Base-by-base conservation (phyloP, 1,140 invertebrate genomes). In the Bicyclus anynana region DNA sequence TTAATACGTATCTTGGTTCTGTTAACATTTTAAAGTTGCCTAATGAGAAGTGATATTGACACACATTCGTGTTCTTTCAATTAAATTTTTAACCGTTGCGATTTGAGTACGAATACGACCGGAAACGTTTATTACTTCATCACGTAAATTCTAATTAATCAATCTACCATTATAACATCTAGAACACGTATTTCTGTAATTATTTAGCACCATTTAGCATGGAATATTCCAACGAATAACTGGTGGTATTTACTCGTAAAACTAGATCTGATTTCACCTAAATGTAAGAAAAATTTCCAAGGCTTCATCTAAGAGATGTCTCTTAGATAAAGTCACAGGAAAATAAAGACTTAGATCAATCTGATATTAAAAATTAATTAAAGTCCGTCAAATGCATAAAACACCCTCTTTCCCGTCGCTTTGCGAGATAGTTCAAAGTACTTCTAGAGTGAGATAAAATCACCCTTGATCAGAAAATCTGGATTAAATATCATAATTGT, bases 281-380 rank as follows among this genome's bases (percentile, higher is more conserved):
- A 20, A 44, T 2, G 42, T 21, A 9, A 23, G 33, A 17, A 29
- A 12, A 29, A 13, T 53, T 49, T 13, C 44, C 16, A 21, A 48
- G 50, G 48, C 47, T 17, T 20, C 27, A 59, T 59, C 56, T 59
- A 44, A 21, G 27, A 29, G 13, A 21, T 52, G 29, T 59, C 49
- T 47, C 40, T 46, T 21, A 16, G 21, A 58, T 48, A 47, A 29
- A 7, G 56, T 47, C 40, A 51, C 29, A 16, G 21, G 51, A 55
- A 47, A 29, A 7, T 27, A 50, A 59, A 50, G 46, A 56, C 38
- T 13, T 5, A n/a, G 54, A 56, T 56, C 49, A 26, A 52, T 52
- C 38, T 46, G 48, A 58, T 56, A 56, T 20, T 4, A n/a, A 44
- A 51, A 51, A 52, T 58, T 52, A 58, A 58, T 52, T 58, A 52